Evolutionary conservation across 2,797 vertebrate genomes (phyloP), one percentile per base, ranked within the genome.

Genomic region (Hapalemur alaotrensis): DNA sequence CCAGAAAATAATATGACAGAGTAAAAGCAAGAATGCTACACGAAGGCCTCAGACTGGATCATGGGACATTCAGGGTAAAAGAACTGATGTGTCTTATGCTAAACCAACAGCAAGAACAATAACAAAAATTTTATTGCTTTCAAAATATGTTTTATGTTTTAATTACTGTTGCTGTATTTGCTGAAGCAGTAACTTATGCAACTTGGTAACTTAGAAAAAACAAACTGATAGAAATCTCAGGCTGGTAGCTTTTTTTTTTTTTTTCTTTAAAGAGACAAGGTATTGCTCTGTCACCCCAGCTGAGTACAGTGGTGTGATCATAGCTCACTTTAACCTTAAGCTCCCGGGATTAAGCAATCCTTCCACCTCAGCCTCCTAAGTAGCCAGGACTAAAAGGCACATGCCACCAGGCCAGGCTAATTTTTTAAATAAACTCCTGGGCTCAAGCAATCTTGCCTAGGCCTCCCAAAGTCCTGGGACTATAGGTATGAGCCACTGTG

Each of bases 171-270:
- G 46, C 75, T 82, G 61, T 7, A 92, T 78, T 82, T 79, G 41
- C 23, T 73, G 25, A 94, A 43, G 70, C 9, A 75, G n/a, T 85
- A 84, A 76, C 43, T 83, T 73, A 20, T 70, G 23, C 17, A 80
- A 86, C 59, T 84, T 32, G 93, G 65, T 67, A 61, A 94, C 25
- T 82, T 90, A 18, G 30, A 54, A 95, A 28, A 79, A 96, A 72
- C 1, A 28, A 65, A 41, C 48, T 50, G 23, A 35, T 69, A 43
- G 23, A n/a, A 82, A 65, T n/a, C 46, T 2, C 41, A 83, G 22
- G 18, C 22, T 65, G 43, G 69, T 41, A 20, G 12, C 2, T 83
- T 57, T 82, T 89, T 89, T 52, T 35, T 41, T 17, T 63, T 89
- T 81, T 91, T 89, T 50, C 30, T 43, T 17, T 52, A 83, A 70